A percentile compares a stretch with the other conserved stretches of the same genome.
phyloP scores from a whole-genome alignment of 2,113 vertebrate species.

The Gymnogyps californianus region DNA sequence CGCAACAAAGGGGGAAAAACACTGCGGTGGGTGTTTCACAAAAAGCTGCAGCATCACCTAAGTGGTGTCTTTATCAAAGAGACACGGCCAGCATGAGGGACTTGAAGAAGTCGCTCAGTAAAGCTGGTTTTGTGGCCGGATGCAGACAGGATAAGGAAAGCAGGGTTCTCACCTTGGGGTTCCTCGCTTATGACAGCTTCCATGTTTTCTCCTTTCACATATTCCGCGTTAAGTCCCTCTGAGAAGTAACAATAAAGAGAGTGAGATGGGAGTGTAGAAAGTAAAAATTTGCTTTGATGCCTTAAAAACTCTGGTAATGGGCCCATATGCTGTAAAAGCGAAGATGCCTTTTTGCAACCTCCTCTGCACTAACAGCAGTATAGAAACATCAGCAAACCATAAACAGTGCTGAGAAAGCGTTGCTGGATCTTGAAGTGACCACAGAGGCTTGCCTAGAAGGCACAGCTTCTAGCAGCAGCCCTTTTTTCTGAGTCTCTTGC shows the following conservation, averaged over 20 bases:
- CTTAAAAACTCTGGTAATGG: background rate
- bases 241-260: slow-evolving; percentile 34
- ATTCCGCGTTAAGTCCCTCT: slow-evolving; percentile 89
- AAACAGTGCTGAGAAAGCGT: background rate
- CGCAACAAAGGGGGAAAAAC: background rate
- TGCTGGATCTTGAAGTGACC: background rate
- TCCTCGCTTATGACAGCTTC: slow-evolving; percentile 88
- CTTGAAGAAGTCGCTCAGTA: background rate
- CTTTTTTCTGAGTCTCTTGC: background rate
- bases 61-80: background rate
- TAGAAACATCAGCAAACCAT: background rate
- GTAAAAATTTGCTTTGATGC: background rate
- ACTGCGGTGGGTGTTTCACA: background rate
- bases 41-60: background rate
- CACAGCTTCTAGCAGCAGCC: background rate
- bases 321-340: background rate
- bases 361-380: background rate
- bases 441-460: background rate
- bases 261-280: background rate
- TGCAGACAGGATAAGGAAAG: background rate
- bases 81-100: background rate
- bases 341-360: background rate
- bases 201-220: slow-evolving; percentile 87
- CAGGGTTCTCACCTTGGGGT: slow-evolving; percentile 83
- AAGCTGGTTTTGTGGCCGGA: background rate